A percentile compares a stretch with the other conserved stretches of the same genome.
phyloP scores from a whole-genome alignment of 2,113 vertebrate species.

The Lichenostomus cassidix region DNA sequence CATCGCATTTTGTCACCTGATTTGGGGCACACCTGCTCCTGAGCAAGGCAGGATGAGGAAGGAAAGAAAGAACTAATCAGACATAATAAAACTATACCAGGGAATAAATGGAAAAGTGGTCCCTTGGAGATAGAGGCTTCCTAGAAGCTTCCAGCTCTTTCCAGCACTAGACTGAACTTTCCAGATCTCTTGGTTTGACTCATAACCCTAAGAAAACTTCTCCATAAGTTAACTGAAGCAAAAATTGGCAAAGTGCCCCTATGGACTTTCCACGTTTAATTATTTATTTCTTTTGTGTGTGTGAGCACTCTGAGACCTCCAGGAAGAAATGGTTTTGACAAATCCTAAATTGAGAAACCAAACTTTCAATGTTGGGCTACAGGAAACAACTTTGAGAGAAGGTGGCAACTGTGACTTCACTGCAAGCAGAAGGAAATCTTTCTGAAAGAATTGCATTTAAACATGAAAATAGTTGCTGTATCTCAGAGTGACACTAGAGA shows the following conservation, averaged over 20 bases:
- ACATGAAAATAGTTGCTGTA: not conserved
- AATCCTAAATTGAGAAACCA: not conserved
- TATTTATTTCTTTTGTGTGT: not conserved
- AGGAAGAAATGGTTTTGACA: not conserved
- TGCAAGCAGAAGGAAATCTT: not conserved
- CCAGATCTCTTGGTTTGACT: not conserved
- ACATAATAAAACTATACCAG: not conserved
- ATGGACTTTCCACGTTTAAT: not conserved
- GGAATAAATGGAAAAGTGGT: too few relatives aligned
- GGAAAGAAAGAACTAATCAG: not conserved
- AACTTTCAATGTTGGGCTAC: fast-evolving
- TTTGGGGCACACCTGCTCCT: not conserved
- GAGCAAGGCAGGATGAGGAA: not conserved
- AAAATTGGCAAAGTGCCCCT: not conserved
- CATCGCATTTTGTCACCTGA: not conserved
- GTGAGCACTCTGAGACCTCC: not conserved
- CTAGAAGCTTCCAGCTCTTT: too few relatives aligned
- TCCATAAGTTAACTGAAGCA: not conserved
- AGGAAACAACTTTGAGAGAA: not conserved
- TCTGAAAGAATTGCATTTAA: not conserved
- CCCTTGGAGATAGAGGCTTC: too few relatives aligned
- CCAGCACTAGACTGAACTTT: too few relatives aligned
- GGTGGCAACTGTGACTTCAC: not conserved
- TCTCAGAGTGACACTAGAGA: not conserved
- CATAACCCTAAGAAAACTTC: not conserved